Conservation (phyloP, 92 coral and sea anemone species). For the Phymanthus crucifer region DNA sequence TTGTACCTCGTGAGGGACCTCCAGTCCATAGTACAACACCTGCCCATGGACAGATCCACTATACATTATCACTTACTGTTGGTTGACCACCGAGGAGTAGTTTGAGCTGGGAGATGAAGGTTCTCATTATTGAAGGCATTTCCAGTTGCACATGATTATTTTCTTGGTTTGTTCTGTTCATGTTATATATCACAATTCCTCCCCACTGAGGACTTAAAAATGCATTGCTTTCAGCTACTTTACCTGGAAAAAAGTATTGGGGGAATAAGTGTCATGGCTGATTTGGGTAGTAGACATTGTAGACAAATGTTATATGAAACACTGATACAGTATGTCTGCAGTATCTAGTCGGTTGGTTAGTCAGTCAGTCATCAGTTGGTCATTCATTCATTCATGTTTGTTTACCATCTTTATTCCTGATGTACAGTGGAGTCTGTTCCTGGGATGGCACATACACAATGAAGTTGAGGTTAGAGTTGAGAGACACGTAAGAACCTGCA, state of each 20-base stretch:
- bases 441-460: slow-evolving; percentile 85
- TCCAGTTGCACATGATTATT: slow-evolving; percentile 60
- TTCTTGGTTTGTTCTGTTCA: slow-evolving; percentile 41
- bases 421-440: slow-evolving; percentile 72
- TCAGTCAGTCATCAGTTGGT: no score
- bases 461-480: slow-evolving; percentile 86
- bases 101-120: slow-evolving; percentile 80
- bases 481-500: slow-evolving; percentile 93
- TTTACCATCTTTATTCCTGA: slow-evolving; percentile 77
- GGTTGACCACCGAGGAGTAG: slow-evolving; percentile 73
- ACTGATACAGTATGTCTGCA: no score
- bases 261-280: background rate
- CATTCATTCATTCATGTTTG: background rate
- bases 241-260: slow-evolving; percentile 40
- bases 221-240: slow-evolving; percentile 72
- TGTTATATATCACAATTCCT: slow-evolving; percentile 81
- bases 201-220: slow-evolving; percentile 99
- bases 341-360: no score
- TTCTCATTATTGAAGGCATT: slow-evolving; percentile 62
- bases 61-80: slow-evolving; percentile 54
- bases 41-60: no score
- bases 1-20: no score
- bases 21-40: no score
- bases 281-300: background rate
- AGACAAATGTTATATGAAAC: background rate